These are phyloP conservation scores for Nemotelus nigrinus DNA, from an alignment of 2,888 invertebrate species.

Conservation along the genomic window DNA sequence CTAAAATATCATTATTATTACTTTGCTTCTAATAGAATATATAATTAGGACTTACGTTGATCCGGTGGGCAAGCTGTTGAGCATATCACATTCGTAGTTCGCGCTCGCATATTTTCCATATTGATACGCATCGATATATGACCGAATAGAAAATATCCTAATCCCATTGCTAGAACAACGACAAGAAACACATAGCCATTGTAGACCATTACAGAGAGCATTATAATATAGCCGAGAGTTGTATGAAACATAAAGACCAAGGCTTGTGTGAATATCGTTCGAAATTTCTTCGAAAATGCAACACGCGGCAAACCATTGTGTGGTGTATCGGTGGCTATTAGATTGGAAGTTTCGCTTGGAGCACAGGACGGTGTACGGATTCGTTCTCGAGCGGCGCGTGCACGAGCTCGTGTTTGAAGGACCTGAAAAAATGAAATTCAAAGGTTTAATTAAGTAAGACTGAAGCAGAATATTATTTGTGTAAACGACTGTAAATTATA, in stretches of 20 bases:
- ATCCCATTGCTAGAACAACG: conserved; percentile 71
- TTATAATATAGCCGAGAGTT: conserved; percentile 74
- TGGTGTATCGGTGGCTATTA: conserved; percentile 48
- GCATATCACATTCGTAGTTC: conserved; percentile 64
- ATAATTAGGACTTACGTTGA: conserved; percentile 51
- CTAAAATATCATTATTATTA: too few species aligned
- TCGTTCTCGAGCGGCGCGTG: conserved; percentile 54
- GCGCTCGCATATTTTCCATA: conserved; percentile 66
- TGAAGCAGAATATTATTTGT: background rate
- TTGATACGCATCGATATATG: conserved; percentile 67
- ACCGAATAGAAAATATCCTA: conserved; percentile 71
- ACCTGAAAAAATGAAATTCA: conserved; percentile 50
- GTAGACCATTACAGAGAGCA: conserved; percentile 79
- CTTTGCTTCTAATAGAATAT: background rate
- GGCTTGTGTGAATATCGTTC: conserved; percentile 51
- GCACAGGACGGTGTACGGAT: conserved; percentile 51
- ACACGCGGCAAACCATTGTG: background rate
- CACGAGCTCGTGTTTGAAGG: conserved; percentile 53
- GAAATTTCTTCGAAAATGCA: conserved; percentile 47
- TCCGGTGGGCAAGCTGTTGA: conserved; percentile 61
- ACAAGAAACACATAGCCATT: conserved; percentile 75
- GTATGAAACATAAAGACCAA: conserved; percentile 63
- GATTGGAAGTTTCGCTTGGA: conserved; percentile 54
- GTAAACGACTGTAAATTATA: too few species aligned
- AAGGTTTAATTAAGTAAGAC: background rate